phyloP scores from a whole-genome alignment of 2,797 vertebrate genomes.

The Epinephelus awoara region DNA sequence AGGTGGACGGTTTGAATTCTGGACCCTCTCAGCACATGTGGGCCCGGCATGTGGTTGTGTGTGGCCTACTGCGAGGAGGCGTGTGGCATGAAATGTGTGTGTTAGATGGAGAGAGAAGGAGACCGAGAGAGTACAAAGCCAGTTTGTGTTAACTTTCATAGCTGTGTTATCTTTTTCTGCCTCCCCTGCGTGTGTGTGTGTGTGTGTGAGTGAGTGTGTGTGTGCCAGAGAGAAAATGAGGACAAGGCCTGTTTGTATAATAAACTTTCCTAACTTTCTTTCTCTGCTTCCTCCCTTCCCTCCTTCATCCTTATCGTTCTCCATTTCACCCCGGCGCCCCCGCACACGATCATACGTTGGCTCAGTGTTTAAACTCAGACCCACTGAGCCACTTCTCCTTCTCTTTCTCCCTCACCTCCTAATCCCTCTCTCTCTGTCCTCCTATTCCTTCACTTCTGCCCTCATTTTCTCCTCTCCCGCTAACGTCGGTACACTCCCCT shows the following conservation, averaged over 20 bases:
- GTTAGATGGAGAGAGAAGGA: slow-evolving; percentile 20
- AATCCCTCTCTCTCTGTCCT: slow-evolving; percentile 1
- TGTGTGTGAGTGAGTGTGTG: slow-evolving; percentile 14
- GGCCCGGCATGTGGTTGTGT: slow-evolving; percentile 62
- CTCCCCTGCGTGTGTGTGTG: slow-evolving; percentile 12
- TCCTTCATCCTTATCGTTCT: slow-evolving; percentile 37
- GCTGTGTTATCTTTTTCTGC: slow-evolving; percentile 50
- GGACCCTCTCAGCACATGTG: slow-evolving; percentile 65
- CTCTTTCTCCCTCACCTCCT: neutral
- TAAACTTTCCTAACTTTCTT: slow-evolving; percentile 48
- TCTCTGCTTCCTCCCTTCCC: slow-evolving; percentile 33
- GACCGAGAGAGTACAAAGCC: slow-evolving; percentile 28
- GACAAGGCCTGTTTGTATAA: slow-evolving; percentile 46
- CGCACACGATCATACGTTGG: slow-evolving; percentile 28
- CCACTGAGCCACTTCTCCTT: slow-evolving; percentile 22
- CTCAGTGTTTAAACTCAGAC: slow-evolving; percentile 47
- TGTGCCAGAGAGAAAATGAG: slow-evolving; percentile 35
- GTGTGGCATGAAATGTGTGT: slow-evolving; percentile 60
- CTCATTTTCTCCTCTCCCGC: slow-evolving; percentile 44
- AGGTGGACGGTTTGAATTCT: slow-evolving; percentile 58
- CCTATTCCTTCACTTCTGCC: slow-evolving; percentile 50
- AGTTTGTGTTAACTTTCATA: slow-evolving; percentile 52
- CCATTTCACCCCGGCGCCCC: slow-evolving; percentile 36
- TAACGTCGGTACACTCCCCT: slow-evolving; percentile 53
- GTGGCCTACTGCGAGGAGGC: slow-evolving; percentile 60